These are phyloP conservation scores for Dynastes hyllus DNA, from an alignment of 2,888 invertebrate species.

Conservation along the genomic window DNA sequence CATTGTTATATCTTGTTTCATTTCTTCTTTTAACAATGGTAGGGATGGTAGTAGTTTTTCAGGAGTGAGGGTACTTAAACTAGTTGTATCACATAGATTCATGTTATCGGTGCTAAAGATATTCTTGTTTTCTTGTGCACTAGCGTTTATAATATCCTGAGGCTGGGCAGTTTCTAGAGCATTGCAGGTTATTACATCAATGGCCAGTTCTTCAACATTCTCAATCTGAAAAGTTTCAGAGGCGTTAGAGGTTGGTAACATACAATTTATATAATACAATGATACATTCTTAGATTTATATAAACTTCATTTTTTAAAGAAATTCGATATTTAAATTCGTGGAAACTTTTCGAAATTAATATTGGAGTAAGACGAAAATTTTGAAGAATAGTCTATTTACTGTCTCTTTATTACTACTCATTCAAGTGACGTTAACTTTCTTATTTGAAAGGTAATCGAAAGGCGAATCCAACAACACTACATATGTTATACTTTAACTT, in stretches of 20 bases:
- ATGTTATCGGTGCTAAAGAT: conserved; percentile 19
- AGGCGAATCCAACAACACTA: no score
- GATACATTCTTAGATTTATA: no score
- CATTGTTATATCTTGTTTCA: conserved; percentile 1
- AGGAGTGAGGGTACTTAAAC: not conserved
- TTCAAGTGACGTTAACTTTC: no score
- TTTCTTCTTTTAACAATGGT: not conserved
- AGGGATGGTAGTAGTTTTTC: not conserved
- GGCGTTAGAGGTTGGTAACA: not conserved
- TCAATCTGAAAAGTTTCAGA: conserved; percentile 41
- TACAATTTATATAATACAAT: no score
- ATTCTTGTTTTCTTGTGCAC: not conserved
- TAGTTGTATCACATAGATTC: conserved; percentile 28
- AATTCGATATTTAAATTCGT: no score
- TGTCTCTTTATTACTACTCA: no score
- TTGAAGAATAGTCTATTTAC: no score
- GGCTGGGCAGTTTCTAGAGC: conserved; percentile 35
- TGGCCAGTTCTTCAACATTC: conserved; percentile 46
- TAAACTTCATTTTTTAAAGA: no score
- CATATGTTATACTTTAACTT: no score
- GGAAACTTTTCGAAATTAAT: no score
- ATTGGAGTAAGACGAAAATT: no score
- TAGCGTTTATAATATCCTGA: conserved; percentile 39
- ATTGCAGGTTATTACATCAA: conserved; percentile 31
- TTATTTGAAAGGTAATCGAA: no score